Evolutionary conservation across 2,113 vertebrate species (phyloP).

Genomic region (Nestor notabilis): DNA sequence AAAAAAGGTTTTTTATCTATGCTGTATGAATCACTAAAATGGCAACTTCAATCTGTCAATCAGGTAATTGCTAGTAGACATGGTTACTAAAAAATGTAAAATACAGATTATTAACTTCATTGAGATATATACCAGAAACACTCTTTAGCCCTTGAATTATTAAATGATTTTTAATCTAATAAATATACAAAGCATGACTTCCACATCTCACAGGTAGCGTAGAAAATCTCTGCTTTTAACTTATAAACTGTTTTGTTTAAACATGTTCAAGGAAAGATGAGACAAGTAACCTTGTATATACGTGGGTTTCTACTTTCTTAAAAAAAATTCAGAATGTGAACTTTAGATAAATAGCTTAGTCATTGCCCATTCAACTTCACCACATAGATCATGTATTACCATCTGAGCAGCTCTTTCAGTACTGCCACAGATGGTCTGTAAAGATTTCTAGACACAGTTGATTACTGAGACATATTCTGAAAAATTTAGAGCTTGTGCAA

Average conservation of each 20-base stretch:
- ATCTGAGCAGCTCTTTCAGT: not conserved
- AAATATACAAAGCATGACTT: not conserved
- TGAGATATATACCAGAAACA: not conserved
- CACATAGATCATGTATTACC: not conserved
- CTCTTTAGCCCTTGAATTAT: not conserved
- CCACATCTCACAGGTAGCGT: not conserved
- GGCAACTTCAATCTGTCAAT: not conserved
- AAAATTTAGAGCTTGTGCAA: not conserved
- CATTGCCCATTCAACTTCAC: not conserved
- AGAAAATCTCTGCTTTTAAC: not conserved
- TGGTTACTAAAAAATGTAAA: not conserved
- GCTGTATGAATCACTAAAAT: not conserved
- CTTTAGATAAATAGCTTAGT: not conserved
- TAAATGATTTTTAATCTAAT: not conserved
- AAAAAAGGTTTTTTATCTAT: not conserved
- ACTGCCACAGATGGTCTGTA: not conserved
- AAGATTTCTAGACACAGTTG: not conserved
- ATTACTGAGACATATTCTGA: not conserved
- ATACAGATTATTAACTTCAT: not conserved
- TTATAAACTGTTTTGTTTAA: not conserved
- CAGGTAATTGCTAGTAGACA: not conserved
- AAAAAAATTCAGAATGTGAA: fast-evolving
- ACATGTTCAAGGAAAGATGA: not conserved
- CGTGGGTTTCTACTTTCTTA: not conserved
- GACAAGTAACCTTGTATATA: not conserved